Percentiles rank a stretch among this genome's conserved stretches.
Conservation (phyloP, 2,888 invertebrate species). For the Coremacera marginata region DNA sequence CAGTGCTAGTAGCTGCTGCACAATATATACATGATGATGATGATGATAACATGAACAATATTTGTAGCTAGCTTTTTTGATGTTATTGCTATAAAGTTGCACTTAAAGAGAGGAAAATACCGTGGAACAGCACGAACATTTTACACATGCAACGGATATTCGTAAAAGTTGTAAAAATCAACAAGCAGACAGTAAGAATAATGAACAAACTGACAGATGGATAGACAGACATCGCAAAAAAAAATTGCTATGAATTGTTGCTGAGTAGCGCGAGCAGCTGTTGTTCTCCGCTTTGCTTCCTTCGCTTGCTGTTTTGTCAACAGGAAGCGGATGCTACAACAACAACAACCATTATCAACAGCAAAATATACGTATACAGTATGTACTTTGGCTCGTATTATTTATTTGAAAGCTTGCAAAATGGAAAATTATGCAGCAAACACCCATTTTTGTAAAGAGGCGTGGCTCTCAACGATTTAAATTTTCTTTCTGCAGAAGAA, state of each 20-base stretch:
- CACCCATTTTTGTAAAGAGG: too few relatives aligned
- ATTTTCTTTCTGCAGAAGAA: too few relatives aligned
- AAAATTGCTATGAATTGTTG: not conserved
- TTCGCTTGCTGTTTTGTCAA: not conserved
- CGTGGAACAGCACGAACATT: not conserved
- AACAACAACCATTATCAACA: too few relatives aligned
- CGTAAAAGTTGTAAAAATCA: constrained; percentile 7
- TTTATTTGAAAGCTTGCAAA: too few relatives aligned
- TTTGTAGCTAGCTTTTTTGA: not conserved
- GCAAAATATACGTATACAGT: too few relatives aligned
- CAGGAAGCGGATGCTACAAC: constrained; percentile 18
- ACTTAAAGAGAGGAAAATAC: not conserved
- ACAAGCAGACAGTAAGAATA: not conserved
- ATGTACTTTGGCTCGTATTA: too few relatives aligned
- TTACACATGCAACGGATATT: not conserved
- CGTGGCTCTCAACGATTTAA: too few relatives aligned
- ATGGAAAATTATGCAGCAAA: too few relatives aligned
- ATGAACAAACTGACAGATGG: not conserved
- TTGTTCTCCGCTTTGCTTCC: not conserved
- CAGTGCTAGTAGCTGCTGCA: not conserved
- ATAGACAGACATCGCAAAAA: not conserved
- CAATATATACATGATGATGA: not conserved
- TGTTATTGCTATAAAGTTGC: not conserved
- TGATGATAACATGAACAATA: not conserved
- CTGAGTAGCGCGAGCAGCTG: not conserved